These are phyloP conservation scores for Cyprinella venusta DNA, from an alignment of 2,797 vertebrate genomes.

Conservation along the genomic window DNA sequence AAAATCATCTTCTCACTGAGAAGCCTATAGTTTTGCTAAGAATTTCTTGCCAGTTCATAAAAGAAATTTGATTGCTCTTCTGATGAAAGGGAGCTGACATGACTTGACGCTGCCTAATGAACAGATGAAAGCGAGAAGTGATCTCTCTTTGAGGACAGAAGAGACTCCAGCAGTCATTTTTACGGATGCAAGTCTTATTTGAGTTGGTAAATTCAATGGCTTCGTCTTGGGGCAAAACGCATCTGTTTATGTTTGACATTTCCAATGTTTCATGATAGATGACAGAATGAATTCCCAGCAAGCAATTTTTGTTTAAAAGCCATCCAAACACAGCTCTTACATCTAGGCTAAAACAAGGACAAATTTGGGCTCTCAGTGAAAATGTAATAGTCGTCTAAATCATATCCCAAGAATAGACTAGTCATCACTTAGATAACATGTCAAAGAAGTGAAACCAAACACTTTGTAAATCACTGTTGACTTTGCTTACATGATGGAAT, in stretches of 20 bases:
- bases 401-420: no score
- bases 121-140: constrained; percentile 16
- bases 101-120: constrained; percentile 33
- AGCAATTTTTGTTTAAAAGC: no score
- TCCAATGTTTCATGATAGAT: background rate
- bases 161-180: background rate
- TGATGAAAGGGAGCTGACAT: constrained; percentile 43
- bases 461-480: no score
- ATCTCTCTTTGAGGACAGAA: constrained; percentile 20
- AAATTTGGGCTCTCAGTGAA: no score
- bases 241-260: constrained; percentile 10
- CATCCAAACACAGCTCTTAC: no score
- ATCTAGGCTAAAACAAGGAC: no score
- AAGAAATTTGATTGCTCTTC: constrained; percentile 42
- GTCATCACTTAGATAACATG: no score
- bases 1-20: constrained; percentile 33
- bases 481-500: no score
- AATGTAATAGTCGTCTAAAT: no score
- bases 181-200: background rate
- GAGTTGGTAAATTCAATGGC: background rate
- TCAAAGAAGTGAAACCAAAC: no score
- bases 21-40: background rate
- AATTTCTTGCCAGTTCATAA: constrained; percentile 15
- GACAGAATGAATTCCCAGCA: background rate
- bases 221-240: background rate